A percentile compares a stretch with the other conserved stretches of the same genome.
phyloP scores from a whole-genome alignment of 2,113 vertebrate species.

The Tyto alba region DNA sequence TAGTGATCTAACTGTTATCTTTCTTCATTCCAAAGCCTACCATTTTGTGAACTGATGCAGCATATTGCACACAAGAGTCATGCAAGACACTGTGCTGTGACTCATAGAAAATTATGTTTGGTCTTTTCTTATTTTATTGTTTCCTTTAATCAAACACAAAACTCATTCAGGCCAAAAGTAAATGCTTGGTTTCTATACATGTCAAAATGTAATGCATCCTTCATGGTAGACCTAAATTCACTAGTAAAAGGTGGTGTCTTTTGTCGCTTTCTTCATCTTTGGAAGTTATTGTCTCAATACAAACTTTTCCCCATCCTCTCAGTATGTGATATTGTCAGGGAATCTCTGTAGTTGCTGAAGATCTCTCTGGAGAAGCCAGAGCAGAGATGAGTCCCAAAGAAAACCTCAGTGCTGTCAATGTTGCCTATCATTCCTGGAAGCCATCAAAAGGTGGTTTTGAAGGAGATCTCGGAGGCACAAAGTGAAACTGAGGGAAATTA shows the following conservation, averaged over 20 bases:
- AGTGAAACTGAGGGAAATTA: background rate
- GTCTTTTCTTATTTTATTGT: background rate
- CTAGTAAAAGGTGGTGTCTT: background rate
- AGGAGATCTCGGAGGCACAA: background rate
- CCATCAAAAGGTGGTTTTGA: background rate
- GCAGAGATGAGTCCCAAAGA: background rate
- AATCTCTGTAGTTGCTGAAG: background rate
- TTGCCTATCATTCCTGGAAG: background rate
- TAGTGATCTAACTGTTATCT: background rate
- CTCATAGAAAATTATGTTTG: background rate
- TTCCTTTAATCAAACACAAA: background rate
- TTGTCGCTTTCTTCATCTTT: background rate
- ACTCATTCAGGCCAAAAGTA: background rate
- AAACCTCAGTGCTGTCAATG: no score
- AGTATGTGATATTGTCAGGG: background rate
- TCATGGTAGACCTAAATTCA: background rate
- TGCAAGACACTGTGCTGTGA: background rate
- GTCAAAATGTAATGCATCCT: background rate
- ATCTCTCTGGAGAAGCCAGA: background rate
- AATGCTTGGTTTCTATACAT: background rate
- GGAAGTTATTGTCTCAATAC: background rate
- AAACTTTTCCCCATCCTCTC: background rate
- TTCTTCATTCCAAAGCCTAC: background rate
- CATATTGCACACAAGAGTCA: accelerated
- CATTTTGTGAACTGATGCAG: background rate